These are phyloP conservation scores for Euplexia lucipara DNA, from an alignment of 2,888 invertebrate genomes.

Conservation along the genomic window DNA sequence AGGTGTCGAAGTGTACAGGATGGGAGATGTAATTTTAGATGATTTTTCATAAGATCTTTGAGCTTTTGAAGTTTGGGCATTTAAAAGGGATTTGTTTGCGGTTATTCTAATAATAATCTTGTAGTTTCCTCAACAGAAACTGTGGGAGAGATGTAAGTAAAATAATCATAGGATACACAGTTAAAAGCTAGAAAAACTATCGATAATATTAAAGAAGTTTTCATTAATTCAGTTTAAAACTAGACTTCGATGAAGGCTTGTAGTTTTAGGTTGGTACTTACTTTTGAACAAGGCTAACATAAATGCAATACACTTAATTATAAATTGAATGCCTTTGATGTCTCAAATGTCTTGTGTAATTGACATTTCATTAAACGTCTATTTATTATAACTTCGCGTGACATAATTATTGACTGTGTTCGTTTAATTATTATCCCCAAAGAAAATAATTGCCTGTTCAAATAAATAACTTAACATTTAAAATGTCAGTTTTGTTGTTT, in stretches of 20 bases:
- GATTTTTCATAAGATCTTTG: slow-evolving; percentile 58
- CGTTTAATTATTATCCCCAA: slow-evolving; percentile 29
- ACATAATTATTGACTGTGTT: slow-evolving; percentile 31
- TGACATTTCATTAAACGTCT: slow-evolving; percentile 34
- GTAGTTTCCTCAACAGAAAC: slow-evolving; percentile 4
- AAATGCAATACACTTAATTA: slow-evolving; percentile 18
- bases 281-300: slow-evolving; percentile 5
- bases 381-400: slow-evolving; percentile 29
- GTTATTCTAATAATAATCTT: slow-evolving; percentile 29
- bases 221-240: neutral
- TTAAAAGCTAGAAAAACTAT: neutral
- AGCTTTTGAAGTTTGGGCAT: slow-evolving; percentile 47
- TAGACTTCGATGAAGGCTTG: neutral
- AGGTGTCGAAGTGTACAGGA: slow-evolving; percentile 68
- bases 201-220: neutral
- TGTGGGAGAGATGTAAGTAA: neutral
- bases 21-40: slow-evolving; percentile 66
- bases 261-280: neutral
- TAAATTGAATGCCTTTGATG: slow-evolving; percentile 27
- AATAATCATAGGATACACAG: neutral
- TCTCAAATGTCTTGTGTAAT: slow-evolving; percentile 24
- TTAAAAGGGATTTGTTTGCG: slow-evolving; percentile 50
- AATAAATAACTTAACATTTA: slow-evolving; percentile 35
- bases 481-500: slow-evolving; percentile 22
- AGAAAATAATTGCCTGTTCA: slow-evolving; percentile 31